phyloP scores from a whole-genome alignment of 2,888 invertebrate genomes.

The Ophion ellenae region DNA sequence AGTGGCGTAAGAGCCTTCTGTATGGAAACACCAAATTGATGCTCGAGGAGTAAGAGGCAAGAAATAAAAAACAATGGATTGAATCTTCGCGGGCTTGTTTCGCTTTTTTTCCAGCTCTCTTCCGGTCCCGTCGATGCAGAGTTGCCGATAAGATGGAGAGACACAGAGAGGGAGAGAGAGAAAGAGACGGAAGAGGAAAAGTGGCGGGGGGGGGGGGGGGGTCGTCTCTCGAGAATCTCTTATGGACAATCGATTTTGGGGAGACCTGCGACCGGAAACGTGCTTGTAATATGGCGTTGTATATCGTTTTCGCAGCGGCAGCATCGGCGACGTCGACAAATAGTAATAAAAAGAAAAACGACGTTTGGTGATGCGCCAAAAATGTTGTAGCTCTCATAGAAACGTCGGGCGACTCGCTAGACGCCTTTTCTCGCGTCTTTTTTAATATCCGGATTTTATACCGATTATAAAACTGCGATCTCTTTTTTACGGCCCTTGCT shows the following conservation, averaged over 20 bases:
- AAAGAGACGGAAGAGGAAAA: neutral
- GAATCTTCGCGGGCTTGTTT: neutral
- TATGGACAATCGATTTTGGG: slow-evolving; percentile 37
- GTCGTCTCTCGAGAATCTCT: slow-evolving; percentile 26
- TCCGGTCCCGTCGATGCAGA: slow-evolving; percentile 2
- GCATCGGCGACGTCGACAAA: slow-evolving; percentile 10
- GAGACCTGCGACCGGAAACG: slow-evolving; percentile 32
- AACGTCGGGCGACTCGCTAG: slow-evolving; percentile 10
- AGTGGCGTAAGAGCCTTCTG: too few relatives aligned
- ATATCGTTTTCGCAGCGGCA: slow-evolving; percentile 45
- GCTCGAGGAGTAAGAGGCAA: neutral
- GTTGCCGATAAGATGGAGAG: slow-evolving; percentile 27
- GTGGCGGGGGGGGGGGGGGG: neutral
- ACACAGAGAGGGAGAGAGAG: too few relatives aligned
- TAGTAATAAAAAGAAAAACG: slow-evolving; percentile 31
- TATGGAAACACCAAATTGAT: too few relatives aligned
- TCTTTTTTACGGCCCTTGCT: neutral
- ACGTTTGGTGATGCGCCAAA: slow-evolving; percentile 55
- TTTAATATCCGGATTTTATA: neutral
- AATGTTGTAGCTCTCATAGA: slow-evolving; percentile 5
- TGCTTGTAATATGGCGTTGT: slow-evolving; percentile 32
- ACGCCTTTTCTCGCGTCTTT: slow-evolving; percentile 15
- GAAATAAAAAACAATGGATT: neutral
- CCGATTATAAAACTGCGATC: slow-evolving; percentile 3
- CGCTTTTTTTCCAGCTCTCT: slow-evolving; percentile 1